These are phyloP conservation scores for Phacellophora camtschatica DNA, from an alignment of 30 jellyfish, hydroid and myxozoan species.

Conservation along the genomic window DNA sequence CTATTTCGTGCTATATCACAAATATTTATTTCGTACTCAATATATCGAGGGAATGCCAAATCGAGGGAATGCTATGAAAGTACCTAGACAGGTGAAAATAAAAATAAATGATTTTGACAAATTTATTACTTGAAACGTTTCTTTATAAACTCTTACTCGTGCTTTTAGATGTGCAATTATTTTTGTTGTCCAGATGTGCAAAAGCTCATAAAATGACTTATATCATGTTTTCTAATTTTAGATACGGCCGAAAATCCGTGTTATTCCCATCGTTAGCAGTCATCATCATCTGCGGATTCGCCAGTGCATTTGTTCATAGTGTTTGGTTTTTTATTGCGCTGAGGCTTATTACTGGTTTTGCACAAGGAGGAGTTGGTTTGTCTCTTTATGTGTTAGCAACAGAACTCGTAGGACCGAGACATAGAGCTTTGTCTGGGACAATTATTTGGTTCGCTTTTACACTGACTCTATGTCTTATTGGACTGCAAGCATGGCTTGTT, in stretches of 20 bases:
- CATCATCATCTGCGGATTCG: conserved; percentile 70
- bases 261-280: conserved; percentile 78
- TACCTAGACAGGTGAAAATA: too few relatives aligned
- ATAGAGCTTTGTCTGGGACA: conserved; percentile 86
- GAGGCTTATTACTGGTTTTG: conserved; percentile 81
- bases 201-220: too few relatives aligned
- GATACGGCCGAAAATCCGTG: conserved; percentile 88
- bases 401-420: conserved; percentile 89
- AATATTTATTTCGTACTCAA: too few relatives aligned
- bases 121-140: too few relatives aligned
- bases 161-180: too few relatives aligned
- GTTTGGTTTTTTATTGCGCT: conserved; percentile 81
- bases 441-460: conserved; percentile 87
- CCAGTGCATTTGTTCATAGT: conserved; percentile 57
- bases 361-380: conserved; percentile 94
- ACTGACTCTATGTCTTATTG: conserved; percentile 73
- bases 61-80: too few relatives aligned
- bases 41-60: too few relatives aligned
- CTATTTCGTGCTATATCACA: too few relatives aligned
- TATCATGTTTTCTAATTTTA: background rate
- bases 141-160: too few relatives aligned
- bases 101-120: too few relatives aligned
- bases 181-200: too few relatives aligned
- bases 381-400: conserved; percentile 89
- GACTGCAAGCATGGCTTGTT: conserved; percentile 87